Base-by-base conservation (phyloP, 2,113 vertebrate genomes). In the Nothoprocta perdicaria region DNA sequence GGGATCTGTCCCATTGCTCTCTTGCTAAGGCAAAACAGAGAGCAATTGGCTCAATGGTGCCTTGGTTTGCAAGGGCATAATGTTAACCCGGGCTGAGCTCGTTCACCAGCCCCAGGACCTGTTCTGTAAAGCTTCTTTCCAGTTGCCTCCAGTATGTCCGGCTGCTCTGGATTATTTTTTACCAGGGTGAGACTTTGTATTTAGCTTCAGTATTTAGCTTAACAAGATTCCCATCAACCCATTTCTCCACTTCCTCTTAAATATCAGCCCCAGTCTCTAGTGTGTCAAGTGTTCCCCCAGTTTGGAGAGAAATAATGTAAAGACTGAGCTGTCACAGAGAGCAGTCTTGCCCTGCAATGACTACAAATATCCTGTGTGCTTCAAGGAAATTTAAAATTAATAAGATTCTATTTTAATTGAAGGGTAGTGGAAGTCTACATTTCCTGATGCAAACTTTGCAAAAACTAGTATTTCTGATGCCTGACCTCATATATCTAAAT, bases 211-310 rank as follows among this genome's bases (percentile, higher is more conserved):
- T 72, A 41, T 21, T 35, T n/a, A n/a, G n/a, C 6, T 45, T 35
- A 26, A 4, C 41, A 14, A 68, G 18, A 33, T n/a, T 91, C 33
- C 61, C 41, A 53, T 17, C 11, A 79, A 38, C 14, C n/a, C 33
- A 11, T 31, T 67, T n/a, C 81, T 91, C 15, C 66, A 75, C 22
- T 45, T 80, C 31, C 23, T 48, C n/a, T 2, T 8, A 67, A 22
- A 13, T 11, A 77, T 26, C 29, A 86, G 35, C 41, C 57, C 21
- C 41, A 21, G 23, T 33, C n/a, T 74, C 38, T 21, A 31, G 13
- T 1, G 1, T 8, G 29, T 19, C 23, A 23, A 21, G 9, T 0
- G 0, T 23, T 17, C 45, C 40, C 29, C 4, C 14, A 27, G 11
- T 23, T 5, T 1, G 10, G 13, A 19, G 6, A 10, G 46, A 46